Evolutionary conservation across 2,888 invertebrate genomes (phyloP).

Genomic region (Anorthoa munda): DNA sequence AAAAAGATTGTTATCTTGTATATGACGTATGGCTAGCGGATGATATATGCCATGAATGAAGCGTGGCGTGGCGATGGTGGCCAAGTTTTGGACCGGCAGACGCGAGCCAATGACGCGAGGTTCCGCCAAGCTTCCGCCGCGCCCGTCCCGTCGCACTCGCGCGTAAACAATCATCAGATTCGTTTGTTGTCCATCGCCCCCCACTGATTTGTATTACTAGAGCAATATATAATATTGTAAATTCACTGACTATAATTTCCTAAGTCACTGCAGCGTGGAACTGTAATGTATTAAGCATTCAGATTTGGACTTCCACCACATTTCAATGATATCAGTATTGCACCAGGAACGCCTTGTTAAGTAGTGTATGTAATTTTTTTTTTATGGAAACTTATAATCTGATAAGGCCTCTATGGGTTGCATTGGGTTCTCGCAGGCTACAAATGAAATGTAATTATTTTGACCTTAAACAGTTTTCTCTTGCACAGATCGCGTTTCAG

Average conservation of each 20-base stretch:
- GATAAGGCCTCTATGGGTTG: conserved; percentile 24
- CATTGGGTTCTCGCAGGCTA: conserved; percentile 64
- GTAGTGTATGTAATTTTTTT: neutral
- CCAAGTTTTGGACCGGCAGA: conserved; percentile 80
- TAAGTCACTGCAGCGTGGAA: conserved; percentile 2
- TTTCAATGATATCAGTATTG: neutral
- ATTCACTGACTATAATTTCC: neutral
- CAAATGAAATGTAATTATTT: conserved; percentile 82
- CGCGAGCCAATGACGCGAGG: conserved; percentile 88
- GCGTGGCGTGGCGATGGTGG: conserved; percentile 74
- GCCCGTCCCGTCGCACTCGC: conserved; percentile 79
- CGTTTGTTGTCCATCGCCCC: conserved; percentile 77
- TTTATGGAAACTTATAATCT: neutral
- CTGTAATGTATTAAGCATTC: neutral
- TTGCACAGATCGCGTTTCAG: conserved; percentile 87
- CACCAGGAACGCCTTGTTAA: neutral
- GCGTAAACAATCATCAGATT: conserved; percentile 87
- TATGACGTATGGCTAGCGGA: conserved; percentile 73
- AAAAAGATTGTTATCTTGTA: conserved; percentile 72
- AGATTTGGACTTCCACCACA: neutral
- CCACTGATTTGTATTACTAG: conserved; percentile 60
- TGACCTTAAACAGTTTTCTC: conserved; percentile 87
- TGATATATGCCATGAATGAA: conserved; percentile 82
- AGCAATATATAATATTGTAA: conserved; percentile 30
- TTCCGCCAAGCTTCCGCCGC: conserved; percentile 87